phyloP scores from a whole-genome alignment of 2,797 vertebrate species.

The Eidolon dupreanum region DNA sequence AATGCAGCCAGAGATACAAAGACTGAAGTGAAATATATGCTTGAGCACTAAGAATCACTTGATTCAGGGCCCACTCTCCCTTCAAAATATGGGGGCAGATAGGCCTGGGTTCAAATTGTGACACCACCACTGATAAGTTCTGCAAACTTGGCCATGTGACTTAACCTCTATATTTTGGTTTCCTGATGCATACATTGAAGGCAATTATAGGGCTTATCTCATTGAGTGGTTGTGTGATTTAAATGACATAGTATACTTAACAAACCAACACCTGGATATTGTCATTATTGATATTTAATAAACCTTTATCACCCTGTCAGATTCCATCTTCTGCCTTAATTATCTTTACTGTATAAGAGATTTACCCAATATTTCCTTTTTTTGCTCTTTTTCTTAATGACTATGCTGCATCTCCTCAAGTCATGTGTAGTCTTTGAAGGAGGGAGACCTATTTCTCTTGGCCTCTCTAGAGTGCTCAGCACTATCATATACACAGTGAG shows the following conservation, averaged over 20 bases:
- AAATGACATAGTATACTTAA: not conserved
- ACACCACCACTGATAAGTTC: not conserved
- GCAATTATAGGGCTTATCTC: not conserved
- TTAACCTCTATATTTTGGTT: not conserved
- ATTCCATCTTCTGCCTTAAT: not conserved
- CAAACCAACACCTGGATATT: not conserved
- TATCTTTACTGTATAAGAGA: not conserved
- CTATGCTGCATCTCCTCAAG: not conserved
- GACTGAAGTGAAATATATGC: not conserved
- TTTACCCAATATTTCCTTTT: not conserved
- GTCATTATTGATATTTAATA: conserved; percentile 2
- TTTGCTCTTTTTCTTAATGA: not conserved
- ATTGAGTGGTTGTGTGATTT: not conserved
- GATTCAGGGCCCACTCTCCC: not conserved
- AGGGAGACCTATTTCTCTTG: not conserved
- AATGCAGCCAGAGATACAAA: conserved; percentile 21
- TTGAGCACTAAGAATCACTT: conserved; percentile 12
- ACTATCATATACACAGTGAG: not conserved
- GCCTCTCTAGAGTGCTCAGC: not conserved
- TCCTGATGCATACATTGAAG: not conserved
- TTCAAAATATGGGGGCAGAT: not conserved
- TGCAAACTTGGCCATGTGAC: not conserved
- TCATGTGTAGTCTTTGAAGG: not conserved
- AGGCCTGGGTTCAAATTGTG: conserved; percentile 24
- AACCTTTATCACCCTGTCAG: not conserved